These are phyloP conservation scores for Beroe ovata DNA, from an alignment of 37 sponge, comb jelly and placozoan species.

Conservation along the genomic window DNA sequence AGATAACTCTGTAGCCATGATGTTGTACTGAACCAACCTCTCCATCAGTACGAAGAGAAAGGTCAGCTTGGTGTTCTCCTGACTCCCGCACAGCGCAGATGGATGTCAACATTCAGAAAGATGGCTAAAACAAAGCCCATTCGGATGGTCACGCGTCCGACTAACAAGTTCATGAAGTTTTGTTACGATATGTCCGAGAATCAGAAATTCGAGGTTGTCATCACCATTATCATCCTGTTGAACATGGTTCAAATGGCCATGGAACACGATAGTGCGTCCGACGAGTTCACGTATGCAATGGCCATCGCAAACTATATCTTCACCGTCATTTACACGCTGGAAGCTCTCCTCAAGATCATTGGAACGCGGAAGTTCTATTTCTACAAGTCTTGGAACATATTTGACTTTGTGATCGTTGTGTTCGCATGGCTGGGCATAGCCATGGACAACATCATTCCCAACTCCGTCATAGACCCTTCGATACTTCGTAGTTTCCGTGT, in stretches of 20 bases:
- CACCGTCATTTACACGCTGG: constrained; percentile 66
- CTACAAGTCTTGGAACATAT: constrained; percentile 65
- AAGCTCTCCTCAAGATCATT: constrained; percentile 68
- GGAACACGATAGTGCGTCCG: constrained; percentile 44
- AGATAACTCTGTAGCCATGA: no score
- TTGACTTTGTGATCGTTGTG: constrained; percentile 68
- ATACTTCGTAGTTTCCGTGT: constrained; percentile 58
- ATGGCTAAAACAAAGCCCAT: constrained; percentile 67
- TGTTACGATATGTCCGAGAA: constrained; percentile 68
- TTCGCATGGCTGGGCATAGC: constrained; percentile 65
- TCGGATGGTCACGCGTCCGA: constrained; percentile 35
- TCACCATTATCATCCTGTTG: constrained; percentile 60
- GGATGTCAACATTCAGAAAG: constrained; percentile 66
- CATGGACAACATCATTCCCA: constrained; percentile 5
- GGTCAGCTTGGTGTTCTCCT: constrained; percentile 57
- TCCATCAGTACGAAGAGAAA: constrained; percentile 67
- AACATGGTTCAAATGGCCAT: constrained; percentile 64
- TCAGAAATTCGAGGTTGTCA: constrained; percentile 65
- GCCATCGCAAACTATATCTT: constrained; percentile 24
- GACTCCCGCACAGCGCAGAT: constrained; percentile 40
- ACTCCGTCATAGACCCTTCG: constrained; percentile 54
- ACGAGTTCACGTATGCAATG: constrained; percentile 21
- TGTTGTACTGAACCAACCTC: no score
- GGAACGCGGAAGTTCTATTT: constrained; percentile 66
- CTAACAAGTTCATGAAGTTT: constrained; percentile 47